Percentiles rank a stretch among this genome's conserved stretches.
phyloP scores from a whole-genome alignment of 2,797 vertebrate genomes.

The Cuculus canorus region DNA sequence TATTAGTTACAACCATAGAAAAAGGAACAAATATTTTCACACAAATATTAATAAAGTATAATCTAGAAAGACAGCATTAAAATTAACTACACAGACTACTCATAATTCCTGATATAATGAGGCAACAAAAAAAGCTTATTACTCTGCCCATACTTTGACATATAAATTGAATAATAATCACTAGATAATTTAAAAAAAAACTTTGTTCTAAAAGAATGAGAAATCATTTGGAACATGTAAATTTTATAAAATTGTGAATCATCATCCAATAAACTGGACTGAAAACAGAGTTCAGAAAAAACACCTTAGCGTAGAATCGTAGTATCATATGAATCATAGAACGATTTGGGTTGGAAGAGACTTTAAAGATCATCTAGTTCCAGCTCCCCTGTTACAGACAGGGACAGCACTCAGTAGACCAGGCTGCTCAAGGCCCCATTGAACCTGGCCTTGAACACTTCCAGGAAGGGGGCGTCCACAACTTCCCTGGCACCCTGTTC shows the following conservation, averaged over 20 bases:
- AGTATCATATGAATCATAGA: too few species aligned
- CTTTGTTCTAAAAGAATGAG: not conserved
- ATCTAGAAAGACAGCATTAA: not conserved
- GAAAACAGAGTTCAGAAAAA: not conserved
- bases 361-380: too few species aligned
- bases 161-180: not conserved
- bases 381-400: too few species aligned
- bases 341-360: too few species aligned
- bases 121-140: not conserved
- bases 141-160: not conserved
- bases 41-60: not conserved
- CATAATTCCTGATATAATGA: not conserved
- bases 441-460: too few species aligned
- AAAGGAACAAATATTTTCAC: not conserved
- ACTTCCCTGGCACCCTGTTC: too few species aligned
- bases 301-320: not conserved
- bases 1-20: not conserved
- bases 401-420: too few species aligned
- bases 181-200: not conserved
- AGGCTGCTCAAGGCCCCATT: too few species aligned
- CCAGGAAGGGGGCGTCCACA: too few species aligned
- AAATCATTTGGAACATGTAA: not conserved
- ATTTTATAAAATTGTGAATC: not conserved
- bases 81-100: not conserved
- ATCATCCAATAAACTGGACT: not conserved